These are phyloP conservation scores for Tridacna gigas DNA, from an alignment of 2,888 invertebrate species.

Conservation along the genomic window DNA sequence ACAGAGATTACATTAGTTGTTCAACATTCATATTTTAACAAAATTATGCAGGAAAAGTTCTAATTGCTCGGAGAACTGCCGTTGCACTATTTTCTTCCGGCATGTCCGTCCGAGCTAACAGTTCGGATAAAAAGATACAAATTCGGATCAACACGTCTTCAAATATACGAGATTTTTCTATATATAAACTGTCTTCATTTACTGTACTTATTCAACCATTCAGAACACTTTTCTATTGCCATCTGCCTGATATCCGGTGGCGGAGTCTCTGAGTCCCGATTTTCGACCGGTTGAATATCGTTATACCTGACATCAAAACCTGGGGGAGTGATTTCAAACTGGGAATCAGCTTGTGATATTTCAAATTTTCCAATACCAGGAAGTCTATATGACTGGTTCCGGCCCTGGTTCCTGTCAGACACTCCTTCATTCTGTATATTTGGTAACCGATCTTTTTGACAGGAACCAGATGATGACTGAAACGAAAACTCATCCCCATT, in stretches of 20 bases:
- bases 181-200: constrained; percentile 10
- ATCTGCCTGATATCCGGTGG: constrained; percentile 75
- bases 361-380: constrained; percentile 72
- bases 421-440: constrained; percentile 53
- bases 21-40: too few relatives aligned
- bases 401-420: constrained; percentile 27
- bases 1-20: too few relatives aligned
- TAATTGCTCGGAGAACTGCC: too few relatives aligned
- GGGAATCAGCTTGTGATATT: constrained; percentile 64
- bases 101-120: too few relatives aligned
- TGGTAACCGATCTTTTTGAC: constrained; percentile 45
- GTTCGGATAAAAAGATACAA: too few relatives aligned
- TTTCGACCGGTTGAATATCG: constrained; percentile 71
- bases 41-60: too few relatives aligned
- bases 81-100: too few relatives aligned
- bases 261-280: constrained; percentile 72
- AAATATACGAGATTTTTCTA: too few relatives aligned
- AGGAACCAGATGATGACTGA: constrained; percentile 54
- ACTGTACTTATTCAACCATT: constrained; percentile 74
- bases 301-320: constrained; percentile 79
- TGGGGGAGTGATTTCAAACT: constrained; percentile 78
- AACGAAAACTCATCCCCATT: constrained; percentile 42
- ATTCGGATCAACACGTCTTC: too few relatives aligned
- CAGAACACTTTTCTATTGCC: constrained; percentile 76
- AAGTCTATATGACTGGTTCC: constrained; percentile 57